Conservation (phyloP, 2,113 vertebrate genomes). For the Ophthalmotilapia sp. region DNA sequence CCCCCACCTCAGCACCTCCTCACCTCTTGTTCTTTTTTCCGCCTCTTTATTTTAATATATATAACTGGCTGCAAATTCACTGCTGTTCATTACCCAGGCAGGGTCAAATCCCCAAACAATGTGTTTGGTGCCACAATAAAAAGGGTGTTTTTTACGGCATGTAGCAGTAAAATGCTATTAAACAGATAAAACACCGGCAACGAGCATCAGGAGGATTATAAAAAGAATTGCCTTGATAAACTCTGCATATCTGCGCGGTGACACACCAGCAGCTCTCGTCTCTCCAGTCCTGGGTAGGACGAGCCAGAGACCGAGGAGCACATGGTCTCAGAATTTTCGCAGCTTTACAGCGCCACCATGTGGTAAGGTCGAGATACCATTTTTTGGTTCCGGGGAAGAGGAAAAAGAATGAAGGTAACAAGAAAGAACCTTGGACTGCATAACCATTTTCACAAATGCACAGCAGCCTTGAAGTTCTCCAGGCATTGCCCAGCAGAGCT, state of each 20-base stretch:
- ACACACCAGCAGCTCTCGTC: slow-evolving; percentile 24
- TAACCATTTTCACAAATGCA: not conserved
- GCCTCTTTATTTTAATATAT: not conserved
- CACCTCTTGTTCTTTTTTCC: not conserved
- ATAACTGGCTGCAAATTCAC: slow-evolving; percentile 54
- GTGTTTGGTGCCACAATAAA: slow-evolving; percentile 71
- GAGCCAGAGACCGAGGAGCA: not conserved
- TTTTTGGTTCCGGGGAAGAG: not conserved
- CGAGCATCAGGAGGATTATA: slow-evolving; percentile 67
- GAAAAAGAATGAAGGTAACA: not conserved
- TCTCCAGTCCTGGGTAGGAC: slow-evolving; percentile 4
- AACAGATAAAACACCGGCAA: slow-evolving; percentile 68
- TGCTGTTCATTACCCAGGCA: slow-evolving; percentile 69
- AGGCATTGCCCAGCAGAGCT: not conserved
- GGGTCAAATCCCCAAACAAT: slow-evolving; percentile 70
- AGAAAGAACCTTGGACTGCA: not conserved
- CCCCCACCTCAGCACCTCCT: not conserved
- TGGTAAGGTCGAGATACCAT: not conserved
- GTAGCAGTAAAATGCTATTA: slow-evolving; percentile 68
- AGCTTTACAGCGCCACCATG: slow-evolving; percentile 41
- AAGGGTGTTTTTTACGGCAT: slow-evolving; percentile 60
- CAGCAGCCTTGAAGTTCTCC: not conserved
- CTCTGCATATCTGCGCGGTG: slow-evolving; percentile 63
- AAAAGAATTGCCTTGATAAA: slow-evolving; percentile 74
- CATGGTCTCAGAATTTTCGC: not conserved